Conservation (phyloP, 2,888 invertebrate species). For the Pecten maximus region DNA sequence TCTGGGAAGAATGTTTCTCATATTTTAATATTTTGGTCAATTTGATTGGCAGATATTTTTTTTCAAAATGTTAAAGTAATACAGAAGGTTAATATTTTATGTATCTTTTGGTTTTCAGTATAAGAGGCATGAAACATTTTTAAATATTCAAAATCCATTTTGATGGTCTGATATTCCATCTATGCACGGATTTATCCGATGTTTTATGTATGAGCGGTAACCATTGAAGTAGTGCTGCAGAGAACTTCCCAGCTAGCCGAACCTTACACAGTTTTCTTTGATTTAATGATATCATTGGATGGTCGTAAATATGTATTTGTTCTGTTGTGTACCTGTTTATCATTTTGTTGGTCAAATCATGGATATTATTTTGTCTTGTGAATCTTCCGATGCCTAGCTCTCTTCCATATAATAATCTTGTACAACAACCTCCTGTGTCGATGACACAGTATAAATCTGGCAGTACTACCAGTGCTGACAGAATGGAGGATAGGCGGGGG, state of each 20-base stretch:
- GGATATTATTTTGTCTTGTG: not conserved
- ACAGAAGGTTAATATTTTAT: not conserved
- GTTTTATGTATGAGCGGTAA: not conserved
- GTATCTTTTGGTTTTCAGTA: not conserved
- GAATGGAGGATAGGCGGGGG: not conserved
- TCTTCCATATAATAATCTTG: not conserved
- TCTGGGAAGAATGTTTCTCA: not conserved
- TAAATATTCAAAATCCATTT: conserved; percentile 15
- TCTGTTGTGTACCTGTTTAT: conserved; percentile 13
- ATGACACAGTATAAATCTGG: not conserved
- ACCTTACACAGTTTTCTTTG: not conserved
- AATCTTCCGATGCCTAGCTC: not conserved
- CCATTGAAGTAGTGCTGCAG: not conserved
- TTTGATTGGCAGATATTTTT: not conserved
- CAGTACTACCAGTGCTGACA: not conserved
- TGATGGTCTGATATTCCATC: not conserved
- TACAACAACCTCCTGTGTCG: not conserved
- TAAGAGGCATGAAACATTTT: not conserved
- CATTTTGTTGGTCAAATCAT: not conserved
- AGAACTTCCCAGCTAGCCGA: not conserved
- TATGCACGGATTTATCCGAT: not conserved
- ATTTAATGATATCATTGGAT: not conserved
- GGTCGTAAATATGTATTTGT: not conserved
- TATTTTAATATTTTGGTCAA: not conserved
- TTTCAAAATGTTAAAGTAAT: not conserved